Evolutionary conservation across 2,113 vertebrate species (phyloP), one percentile per base, ranked within the genome.

Genomic region (Perognathus longimembris): DNA sequence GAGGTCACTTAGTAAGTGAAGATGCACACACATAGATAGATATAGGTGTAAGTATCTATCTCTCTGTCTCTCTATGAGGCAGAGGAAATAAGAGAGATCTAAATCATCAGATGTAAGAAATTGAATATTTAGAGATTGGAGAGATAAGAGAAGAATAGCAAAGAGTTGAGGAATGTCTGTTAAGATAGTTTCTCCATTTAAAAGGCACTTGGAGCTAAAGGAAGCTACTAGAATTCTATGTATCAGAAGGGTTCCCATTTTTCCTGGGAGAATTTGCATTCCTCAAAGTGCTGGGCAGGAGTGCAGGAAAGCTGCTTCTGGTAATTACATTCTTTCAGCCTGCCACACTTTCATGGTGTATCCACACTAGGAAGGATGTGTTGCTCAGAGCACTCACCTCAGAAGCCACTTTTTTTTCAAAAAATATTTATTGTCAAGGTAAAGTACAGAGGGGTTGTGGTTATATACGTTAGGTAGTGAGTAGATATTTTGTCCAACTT

Each of bases 221-320:
- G 22, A 78, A 57, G 42, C 26, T 45, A 18, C 28, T 70, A 66
- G 28, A 40, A 83, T 42, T 71, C 40, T 42, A 61, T 77, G 26
- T 6, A 59, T 57, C 59, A 15, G 38, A 63, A 30, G 7, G 3
- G 3, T 63, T 83, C 61, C 40, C 21, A 50, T 40, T 77, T 63
- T 88, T 45, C 28, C 36, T 38, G 12, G 69, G 40, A 76, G 6
- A 76, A 22, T 36, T 36, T 11, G 7, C 5, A 59, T 74, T 88
- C 42, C 36, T 83, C 74, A 28, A 36, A 73, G 30, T 34, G 24
- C 34, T 78, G 12, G 2, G 45, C 22, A 63, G 67, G 26, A 88
- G 12, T 42, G 42, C 11, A 14, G 3, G 24, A 7, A 30, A 32
- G 3, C 20, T 78, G 38, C 24, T 32, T 2, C 1, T 0, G 2